These are phyloP conservation scores for Mustelus asterias DNA, from an alignment of 2,113 vertebrate species.

Conservation along the genomic window DNA sequence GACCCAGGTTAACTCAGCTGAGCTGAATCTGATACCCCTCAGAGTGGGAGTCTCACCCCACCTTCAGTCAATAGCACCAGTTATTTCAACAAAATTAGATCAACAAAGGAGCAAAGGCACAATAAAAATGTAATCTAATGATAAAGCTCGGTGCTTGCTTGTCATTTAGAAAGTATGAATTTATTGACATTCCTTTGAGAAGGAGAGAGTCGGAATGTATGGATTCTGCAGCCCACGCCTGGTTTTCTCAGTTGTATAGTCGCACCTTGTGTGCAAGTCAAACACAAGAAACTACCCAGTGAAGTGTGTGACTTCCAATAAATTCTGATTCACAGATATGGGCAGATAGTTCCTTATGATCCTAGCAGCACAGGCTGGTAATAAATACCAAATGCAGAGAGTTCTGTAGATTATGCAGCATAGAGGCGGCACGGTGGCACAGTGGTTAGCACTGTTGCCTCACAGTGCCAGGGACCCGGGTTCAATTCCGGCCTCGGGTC, in stretches of 20 bases:
- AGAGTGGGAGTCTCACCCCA: neutral
- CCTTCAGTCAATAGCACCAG: neutral
- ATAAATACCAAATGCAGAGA: too few relatives aligned
- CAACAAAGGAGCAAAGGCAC: neutral
- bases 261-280: neutral
- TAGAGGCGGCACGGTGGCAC: neutral
- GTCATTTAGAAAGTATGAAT: neutral
- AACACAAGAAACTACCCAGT: neutral
- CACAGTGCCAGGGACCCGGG: too few relatives aligned
- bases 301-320: neutral
- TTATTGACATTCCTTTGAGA: slow-evolving; percentile 14
- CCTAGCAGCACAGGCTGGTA: neutral
- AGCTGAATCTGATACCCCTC: neutral
- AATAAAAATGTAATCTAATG: neutral
- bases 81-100: neutral
- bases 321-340: neutral
- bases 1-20: neutral
- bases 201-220: neutral
- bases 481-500: too few relatives aligned
- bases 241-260: neutral
- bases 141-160: neutral
- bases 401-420: neutral
- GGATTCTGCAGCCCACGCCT: neutral
- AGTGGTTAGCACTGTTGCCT: too few relatives aligned
- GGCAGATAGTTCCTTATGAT: neutral